Evolutionary conservation across 2,113 vertebrate genomes (phyloP).

Genomic region (Leptosomus discolor): DNA sequence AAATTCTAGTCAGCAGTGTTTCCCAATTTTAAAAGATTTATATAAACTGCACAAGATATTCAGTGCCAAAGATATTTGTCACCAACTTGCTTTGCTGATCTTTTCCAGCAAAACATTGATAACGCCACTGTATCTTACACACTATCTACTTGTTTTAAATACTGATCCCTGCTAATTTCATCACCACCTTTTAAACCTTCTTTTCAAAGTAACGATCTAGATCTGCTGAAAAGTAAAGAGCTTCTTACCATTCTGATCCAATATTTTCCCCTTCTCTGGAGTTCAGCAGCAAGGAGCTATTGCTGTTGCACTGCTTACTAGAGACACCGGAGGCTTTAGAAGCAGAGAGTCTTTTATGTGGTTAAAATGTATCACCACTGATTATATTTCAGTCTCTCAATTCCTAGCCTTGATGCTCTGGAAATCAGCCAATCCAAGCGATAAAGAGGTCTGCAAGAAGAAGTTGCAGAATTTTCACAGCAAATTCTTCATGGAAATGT

Average conservation of each 20-base stretch:
- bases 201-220: neutral
- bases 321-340: slow-evolving; percentile 62
- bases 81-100: slow-evolving; percentile 44
- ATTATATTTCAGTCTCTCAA: slow-evolving; percentile 72
- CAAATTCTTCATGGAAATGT: neutral
- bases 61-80: slow-evolving; percentile 38
- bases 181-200: neutral
- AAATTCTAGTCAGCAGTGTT: neutral
- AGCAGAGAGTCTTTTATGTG: slow-evolving; percentile 67
- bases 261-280: slow-evolving; percentile 13
- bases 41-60: slow-evolving; percentile 27
- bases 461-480: slow-evolving; percentile 55
- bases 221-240: slow-evolving; percentile 37
- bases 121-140: neutral
- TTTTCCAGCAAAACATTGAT: neutral
- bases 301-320: slow-evolving; percentile 60
- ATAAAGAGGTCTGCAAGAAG: slow-evolving; percentile 42
- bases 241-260: slow-evolving; percentile 74
- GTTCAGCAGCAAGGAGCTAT: slow-evolving; percentile 64
- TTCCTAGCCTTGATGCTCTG: slow-evolving; percentile 70
- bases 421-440: slow-evolving; percentile 72
- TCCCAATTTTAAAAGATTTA: slow-evolving; percentile 23
- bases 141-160: neutral
- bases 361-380: slow-evolving; percentile 68
- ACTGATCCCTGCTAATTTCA: slow-evolving; percentile 3